Base-by-base conservation (phyloP, 2,797 vertebrate genomes). In the Mastacembelus armatus region DNA sequence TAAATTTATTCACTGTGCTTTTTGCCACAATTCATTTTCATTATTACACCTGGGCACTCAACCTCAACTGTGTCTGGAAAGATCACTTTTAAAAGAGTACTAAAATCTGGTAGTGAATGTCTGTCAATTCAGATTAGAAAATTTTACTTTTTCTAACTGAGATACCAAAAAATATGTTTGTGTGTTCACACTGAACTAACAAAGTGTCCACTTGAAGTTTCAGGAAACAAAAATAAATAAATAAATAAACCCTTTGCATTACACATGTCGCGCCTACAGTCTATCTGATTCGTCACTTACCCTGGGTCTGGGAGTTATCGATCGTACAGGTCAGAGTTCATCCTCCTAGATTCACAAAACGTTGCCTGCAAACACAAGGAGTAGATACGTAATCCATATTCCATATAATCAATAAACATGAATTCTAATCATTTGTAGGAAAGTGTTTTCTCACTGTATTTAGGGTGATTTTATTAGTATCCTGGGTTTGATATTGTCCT, bases 331-430 rank as follows among this genome's bases (percentile, higher is more conserved):
- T 55, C 7, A 36, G 35, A 43, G 49, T 18, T 40, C 18, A 22
- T 64, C 52, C 22, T 52, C 36, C 14, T 3, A 3, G 35, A 42
- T 36, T 42, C 5, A 0, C 14, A 32, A 29, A 26, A 12, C 22
- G 22, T 45, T n/a, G 21, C 30, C 43, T 18, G 14, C 45, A 32
- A 49, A 40, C 57, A 42, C 26, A 54, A 52, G 38, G 30, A 43
- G 5, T 15, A 10, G 8, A 22, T 26, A 12, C 69, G 16, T 18
- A 16, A 62, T 22, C 33, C 7, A 29, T 26, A 45, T 19, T 16
- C 6, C 7, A 9, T 1, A 30, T 5, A 32, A 32, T 43, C 18
- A 12, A 15, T 56, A 24, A 4, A 18, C 52, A 18, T 42, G 11
- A 18, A 11, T 11, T 16, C 15, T 11, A n/a, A 4, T 10, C 3